These are phyloP conservation scores for Andrena cerasifolii DNA, from an alignment of 1,140 invertebrate species.

Conservation along the genomic window DNA sequence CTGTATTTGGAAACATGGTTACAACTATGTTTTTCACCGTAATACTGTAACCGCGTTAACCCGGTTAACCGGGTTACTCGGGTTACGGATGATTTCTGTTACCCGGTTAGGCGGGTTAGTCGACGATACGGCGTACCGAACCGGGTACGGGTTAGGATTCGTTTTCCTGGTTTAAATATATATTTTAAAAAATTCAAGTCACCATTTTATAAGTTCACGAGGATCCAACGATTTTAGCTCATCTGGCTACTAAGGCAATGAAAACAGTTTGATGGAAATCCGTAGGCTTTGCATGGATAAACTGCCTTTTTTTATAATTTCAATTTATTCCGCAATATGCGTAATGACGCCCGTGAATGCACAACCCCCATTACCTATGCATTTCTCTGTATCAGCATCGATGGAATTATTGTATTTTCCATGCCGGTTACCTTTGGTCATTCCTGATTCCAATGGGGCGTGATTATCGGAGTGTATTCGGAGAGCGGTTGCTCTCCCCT, in stretches of 20 bases:
- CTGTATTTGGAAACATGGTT: too few species aligned
- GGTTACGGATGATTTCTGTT: too few species aligned
- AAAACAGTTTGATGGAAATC: not conserved
- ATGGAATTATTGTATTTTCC: constrained; percentile 12
- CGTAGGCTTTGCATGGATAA: not conserved
- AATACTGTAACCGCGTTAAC: too few species aligned
- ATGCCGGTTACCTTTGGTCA: constrained; percentile 4
- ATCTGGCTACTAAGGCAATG: not conserved
- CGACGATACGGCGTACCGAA: too few species aligned
- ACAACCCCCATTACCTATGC: not conserved
- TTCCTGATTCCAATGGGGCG: not conserved
- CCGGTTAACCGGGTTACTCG: too few species aligned
- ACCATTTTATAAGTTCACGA: not conserved
- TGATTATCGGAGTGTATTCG: constrained; percentile 6
- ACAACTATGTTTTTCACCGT: too few species aligned
- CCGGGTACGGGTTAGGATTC: too few species aligned
- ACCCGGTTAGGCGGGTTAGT: too few species aligned
- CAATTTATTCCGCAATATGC: not conserved
- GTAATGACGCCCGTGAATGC: not conserved
- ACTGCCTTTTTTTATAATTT: not conserved
- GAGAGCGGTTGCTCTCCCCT: too few species aligned
- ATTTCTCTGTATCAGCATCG: not conserved
- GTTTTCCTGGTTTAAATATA: not conserved
- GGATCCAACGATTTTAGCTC: too few species aligned
- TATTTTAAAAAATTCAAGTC: too few species aligned